Evolutionary conservation across 2,797 vertebrate species (phyloP).

Genomic region (Sylvia borin): DNA sequence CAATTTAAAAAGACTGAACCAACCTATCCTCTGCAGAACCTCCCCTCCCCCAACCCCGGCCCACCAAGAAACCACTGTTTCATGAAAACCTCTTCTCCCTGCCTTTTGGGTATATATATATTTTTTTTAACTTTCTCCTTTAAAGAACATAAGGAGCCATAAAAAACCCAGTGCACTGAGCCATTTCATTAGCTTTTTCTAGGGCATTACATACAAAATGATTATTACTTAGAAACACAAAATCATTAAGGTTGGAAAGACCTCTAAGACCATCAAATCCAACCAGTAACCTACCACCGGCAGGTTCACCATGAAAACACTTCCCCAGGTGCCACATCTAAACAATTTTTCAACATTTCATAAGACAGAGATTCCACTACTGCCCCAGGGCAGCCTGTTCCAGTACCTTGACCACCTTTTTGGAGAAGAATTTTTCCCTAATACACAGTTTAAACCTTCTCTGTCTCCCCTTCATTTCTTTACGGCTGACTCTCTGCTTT

Average conservation of each 20-base stretch:
- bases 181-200: neutral
- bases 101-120: neutral
- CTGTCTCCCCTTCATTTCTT: neutral
- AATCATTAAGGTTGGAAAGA: neutral
- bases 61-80: neutral
- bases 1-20: neutral
- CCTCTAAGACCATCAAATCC: neutral
- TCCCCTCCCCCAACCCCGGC: too few relatives aligned
- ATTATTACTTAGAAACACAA: neutral
- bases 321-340: neutral
- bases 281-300: neutral
- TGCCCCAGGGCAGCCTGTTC: neutral
- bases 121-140: neutral
- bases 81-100: neutral
- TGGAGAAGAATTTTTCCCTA: neutral
- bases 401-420: neutral
- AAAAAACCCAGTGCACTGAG: neutral
- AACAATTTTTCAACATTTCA: neutral
- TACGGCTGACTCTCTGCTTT: neutral
- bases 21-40: fast-evolving
- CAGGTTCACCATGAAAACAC: neutral
- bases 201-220: neutral
- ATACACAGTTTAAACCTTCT: neutral
- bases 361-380: neutral
- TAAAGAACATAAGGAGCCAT: neutral